These are phyloP conservation scores for Brenthis hecate DNA, from an alignment of 2,888 invertebrate genomes.

Conservation along the genomic window DNA sequence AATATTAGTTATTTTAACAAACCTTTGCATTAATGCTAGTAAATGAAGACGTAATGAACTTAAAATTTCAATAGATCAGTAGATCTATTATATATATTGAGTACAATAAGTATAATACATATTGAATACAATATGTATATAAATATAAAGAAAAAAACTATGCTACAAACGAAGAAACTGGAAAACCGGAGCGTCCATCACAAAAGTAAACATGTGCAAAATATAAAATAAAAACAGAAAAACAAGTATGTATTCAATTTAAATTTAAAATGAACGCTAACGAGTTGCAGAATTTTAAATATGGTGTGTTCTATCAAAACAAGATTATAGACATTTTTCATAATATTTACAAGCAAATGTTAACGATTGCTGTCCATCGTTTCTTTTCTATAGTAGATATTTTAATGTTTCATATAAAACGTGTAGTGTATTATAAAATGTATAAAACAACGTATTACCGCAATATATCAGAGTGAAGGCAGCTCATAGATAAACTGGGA, in stretches of 20 bases:
- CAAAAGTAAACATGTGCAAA: slow-evolving; percentile 15
- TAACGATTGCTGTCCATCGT: slow-evolving; percentile 1
- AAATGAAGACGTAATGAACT: no score
- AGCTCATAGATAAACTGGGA: slow-evolving; percentile 49
- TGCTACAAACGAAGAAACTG: background rate
- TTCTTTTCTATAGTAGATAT: background rate
- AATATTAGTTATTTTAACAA: no score
- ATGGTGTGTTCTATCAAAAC: slow-evolving; percentile 29
- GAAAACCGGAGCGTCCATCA: slow-evolving; percentile 5
- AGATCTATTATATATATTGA: no score
- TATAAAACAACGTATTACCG: background rate
- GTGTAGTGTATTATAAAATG: slow-evolving; percentile 26
- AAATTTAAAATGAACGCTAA: slow-evolving; percentile 34
- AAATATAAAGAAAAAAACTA: background rate
- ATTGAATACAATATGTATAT: no score
- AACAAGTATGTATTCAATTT: slow-evolving; percentile 31
- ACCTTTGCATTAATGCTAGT: no score
- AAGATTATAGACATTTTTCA: slow-evolving; percentile 4
- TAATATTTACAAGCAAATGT: background rate
- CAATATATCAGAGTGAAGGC: slow-evolving; percentile 2
- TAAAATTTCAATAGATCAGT: no score
- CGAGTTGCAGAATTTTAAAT: slow-evolving; percentile 37
- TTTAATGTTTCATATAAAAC: background rate
- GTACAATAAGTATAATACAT: no score
- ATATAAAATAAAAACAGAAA: slow-evolving; percentile 27